Evolutionary conservation across 2,113 vertebrate genomes (phyloP), one percentile per base, ranked within the genome.

Genomic region (Brachypteracias leptosomus): DNA sequence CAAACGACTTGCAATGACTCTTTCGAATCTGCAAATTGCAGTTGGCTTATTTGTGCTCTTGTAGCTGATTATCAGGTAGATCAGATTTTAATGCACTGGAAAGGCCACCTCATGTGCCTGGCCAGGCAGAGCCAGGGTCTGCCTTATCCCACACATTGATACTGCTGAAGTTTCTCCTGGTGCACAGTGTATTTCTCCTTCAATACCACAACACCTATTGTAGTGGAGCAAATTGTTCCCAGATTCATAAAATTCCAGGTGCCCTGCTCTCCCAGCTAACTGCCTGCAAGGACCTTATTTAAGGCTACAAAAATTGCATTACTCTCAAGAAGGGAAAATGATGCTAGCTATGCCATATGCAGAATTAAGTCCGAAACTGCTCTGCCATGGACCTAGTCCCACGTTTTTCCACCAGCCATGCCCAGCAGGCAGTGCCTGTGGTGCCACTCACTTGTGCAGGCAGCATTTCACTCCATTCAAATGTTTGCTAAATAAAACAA

Each of bases 11-110:
- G 31, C 28, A 85, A 26, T 17, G 19, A 17, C 36, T 81, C 19
- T 55, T 83, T 51, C 19, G 31, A 54, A 54, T 20, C 19, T 65
- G 40, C 36, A 47, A 66, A 88, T 59, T 71, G 12, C 3, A 75
- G 12, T 28, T 4, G 5, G 16, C 7, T 52, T 72, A 29, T 35
- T 87, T 61, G 40, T 0, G 0, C 2, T 28, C 38, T 68, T 11
- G 13, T 13, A 25, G 21, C 16, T 57, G 46, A 36, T 65, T 46
- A 35, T n/a, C 47, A 35, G 18, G 52, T 8, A 33, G 35, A 52
- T 55, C 16, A 63, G 49, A n/a, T 59, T 61, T 49, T n/a, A 71
- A 5, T 1, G 10, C 24, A 29, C 7, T 35, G 11, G 9, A 83
- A 80, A 55, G 22, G 42, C 49, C 51, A 73, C 3, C 15, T 70